Evolutionary conservation across 2,797 vertebrate species (phyloP).

Genomic region (Gymnodraco acuticeps): DNA sequence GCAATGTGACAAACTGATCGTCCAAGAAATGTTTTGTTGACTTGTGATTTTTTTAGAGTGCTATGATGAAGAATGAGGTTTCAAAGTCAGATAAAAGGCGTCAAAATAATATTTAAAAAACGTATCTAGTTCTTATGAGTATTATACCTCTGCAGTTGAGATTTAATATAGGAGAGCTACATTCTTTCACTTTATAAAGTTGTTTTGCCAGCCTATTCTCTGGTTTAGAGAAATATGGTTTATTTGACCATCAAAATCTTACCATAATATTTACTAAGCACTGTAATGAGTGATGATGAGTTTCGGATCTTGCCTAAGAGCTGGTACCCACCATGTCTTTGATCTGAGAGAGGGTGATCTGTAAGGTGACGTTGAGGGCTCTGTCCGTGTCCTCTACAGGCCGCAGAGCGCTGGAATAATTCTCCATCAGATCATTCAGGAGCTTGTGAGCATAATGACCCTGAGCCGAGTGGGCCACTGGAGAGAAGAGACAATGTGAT

Average conservation of each 20-base stretch:
- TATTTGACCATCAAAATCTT: neutral
- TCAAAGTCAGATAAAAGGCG: neutral
- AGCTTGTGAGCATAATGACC: constrained; percentile 94
- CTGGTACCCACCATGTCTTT: constrained; percentile 94
- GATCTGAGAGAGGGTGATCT: constrained; percentile 97
- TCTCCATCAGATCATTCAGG: constrained; percentile 93
- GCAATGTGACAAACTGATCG: neutral
- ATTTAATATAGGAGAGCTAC: no score
- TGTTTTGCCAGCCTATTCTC: neutral
- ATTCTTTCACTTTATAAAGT: neutral
- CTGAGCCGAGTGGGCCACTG: constrained; percentile 89
- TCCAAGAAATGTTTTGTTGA: neutral
- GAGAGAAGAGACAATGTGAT: constrained; percentile 8
- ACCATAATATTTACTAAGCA: neutral
- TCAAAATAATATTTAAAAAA: neutral
- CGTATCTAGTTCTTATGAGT: no score
- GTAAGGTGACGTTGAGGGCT: constrained; percentile 95
- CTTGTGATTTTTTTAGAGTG: neutral
- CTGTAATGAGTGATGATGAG: neutral
- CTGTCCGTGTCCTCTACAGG: constrained; percentile 96
- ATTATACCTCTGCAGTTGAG: no score
- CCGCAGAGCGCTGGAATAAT: constrained; percentile 93
- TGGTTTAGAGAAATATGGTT: neutral
- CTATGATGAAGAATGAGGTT: neutral
- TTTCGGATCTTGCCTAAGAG: neutral